phyloP scores from a whole-genome alignment of 2,113 vertebrate species.

The Thymallus thymallus region DNA sequence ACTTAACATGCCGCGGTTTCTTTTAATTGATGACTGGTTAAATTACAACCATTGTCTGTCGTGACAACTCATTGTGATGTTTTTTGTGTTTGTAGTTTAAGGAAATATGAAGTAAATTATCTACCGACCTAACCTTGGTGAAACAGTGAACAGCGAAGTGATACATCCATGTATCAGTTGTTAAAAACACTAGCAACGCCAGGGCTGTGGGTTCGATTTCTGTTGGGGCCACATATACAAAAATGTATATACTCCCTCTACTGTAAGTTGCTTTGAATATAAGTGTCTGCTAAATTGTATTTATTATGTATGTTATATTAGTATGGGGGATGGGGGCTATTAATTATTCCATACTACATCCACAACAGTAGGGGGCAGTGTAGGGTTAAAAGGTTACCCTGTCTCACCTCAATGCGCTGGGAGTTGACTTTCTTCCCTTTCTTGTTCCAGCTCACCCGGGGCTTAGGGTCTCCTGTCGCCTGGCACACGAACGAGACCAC shows the following conservation, averaged over 20 bases:
- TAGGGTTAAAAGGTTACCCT: neutral
- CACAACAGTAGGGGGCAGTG: neutral
- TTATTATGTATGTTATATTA: too few species aligned
- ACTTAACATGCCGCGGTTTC: too few species aligned
- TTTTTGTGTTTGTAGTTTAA: neutral
- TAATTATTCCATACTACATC: neutral
- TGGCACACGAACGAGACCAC: conserved; percentile 99
- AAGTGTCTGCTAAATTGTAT: neutral
- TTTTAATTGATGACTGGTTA: too few species aligned
- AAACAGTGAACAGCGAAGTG: neutral
- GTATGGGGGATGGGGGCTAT: neutral
- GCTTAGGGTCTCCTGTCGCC: conserved; percentile 91
- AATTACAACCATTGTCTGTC: too few species aligned
- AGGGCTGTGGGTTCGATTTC: too few species aligned
- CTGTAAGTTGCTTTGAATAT: neutral
- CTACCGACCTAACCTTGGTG: neutral
- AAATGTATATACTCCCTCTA: too few species aligned
- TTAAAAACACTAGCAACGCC: too few species aligned
- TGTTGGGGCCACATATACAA: too few species aligned
- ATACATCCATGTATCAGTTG: neutral
- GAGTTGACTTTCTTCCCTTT: conserved; percentile 98
- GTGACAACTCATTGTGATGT: neutral
- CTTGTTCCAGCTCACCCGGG: conserved; percentile 96
- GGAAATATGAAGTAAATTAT: neutral
- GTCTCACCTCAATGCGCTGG: conserved; percentile 92